Evolutionary conservation across 1,140 invertebrate genomes (phyloP), one percentile per base, ranked within the genome.

Genomic region (Achroia grisella): DNA sequence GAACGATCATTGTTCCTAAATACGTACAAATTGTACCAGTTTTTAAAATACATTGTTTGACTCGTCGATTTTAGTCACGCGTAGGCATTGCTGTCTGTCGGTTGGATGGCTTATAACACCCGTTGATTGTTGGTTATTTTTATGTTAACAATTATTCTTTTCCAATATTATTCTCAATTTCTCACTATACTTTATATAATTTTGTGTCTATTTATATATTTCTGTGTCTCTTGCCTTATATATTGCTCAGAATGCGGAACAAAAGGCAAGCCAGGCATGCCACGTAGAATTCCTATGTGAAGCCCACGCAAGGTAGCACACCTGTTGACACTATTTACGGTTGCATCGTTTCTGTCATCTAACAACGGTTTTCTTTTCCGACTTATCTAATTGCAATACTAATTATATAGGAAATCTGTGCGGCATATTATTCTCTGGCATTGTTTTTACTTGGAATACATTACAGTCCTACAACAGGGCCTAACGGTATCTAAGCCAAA

Each of bases 31-130:
- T 15, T 60, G 52, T 56, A 52, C 52, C 49, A 59, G 50, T 62
- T 61, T 50, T 51, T 57, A 40, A 45, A 17, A 52, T 37, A 47
- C 39, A 56, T 46, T 56, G 48, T 40, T 55, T 48, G 47, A 42
- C 45, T 53, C 53, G 56, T 55, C 50, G 52, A 57, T 65, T 73
- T 74, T 71, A 78, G 71, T 78, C 66, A 73, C 68, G 68, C 65
- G 68, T 71, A 73, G 62, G 62, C 65, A 56, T 62, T 58, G 66
- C 44, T 54, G 62, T 52, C 51, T 64, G 53, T 69, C 66, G 71
- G 70, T 68, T 62, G 71, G 58, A 62, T 63, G 55, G 48, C 41
- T 57, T 62, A 48, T 35, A 35, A 35, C 34, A 35, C 34, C 13
- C 17, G 17, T 23, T 23, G 17, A 23, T 23, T 23, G 2, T 23